phyloP scores from a whole-genome alignment of 2,797 vertebrate species.

The Jordanella pulchra region DNA sequence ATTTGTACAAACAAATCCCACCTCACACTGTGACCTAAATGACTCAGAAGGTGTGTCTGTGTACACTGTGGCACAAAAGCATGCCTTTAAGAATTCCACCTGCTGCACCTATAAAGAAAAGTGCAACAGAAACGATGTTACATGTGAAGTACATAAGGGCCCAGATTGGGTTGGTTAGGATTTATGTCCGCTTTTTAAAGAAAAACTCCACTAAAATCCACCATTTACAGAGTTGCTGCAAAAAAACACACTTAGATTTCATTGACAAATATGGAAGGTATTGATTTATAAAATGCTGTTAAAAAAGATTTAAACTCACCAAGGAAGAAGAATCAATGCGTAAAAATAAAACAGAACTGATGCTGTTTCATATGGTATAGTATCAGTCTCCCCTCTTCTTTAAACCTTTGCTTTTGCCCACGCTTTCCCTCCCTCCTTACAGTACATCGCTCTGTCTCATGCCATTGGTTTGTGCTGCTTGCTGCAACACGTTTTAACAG shows the following conservation, averaged over 20 bases:
- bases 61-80: conserved; percentile 48
- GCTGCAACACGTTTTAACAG: conserved; percentile 50
- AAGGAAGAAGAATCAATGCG: neutral
- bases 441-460: neutral
- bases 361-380: neutral
- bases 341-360: neutral
- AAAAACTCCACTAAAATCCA: neutral
- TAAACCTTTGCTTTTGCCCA: conserved; percentile 8
- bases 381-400: conserved; percentile 2
- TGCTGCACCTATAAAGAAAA: conserved; percentile 3
- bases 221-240: neutral
- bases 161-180: neutral
- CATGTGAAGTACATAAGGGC: too few species aligned
- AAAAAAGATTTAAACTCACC: conserved; percentile 49
- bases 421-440: neutral
- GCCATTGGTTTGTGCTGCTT: conserved; percentile 48
- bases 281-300: too few species aligned
- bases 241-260: neutral
- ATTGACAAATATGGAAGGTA: neutral
- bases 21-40: conserved; percentile 6
- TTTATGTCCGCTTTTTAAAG: neutral
- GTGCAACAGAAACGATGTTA: neutral
- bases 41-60: conserved; percentile 55
- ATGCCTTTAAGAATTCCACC: conserved; percentile 14
- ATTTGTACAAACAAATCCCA: conserved; percentile 1